Percentiles rank a stretch among this genome's conserved stretches.
Conservation (phyloP, 2,113 vertebrate species). For the Protomyctophum bolini region DNA sequence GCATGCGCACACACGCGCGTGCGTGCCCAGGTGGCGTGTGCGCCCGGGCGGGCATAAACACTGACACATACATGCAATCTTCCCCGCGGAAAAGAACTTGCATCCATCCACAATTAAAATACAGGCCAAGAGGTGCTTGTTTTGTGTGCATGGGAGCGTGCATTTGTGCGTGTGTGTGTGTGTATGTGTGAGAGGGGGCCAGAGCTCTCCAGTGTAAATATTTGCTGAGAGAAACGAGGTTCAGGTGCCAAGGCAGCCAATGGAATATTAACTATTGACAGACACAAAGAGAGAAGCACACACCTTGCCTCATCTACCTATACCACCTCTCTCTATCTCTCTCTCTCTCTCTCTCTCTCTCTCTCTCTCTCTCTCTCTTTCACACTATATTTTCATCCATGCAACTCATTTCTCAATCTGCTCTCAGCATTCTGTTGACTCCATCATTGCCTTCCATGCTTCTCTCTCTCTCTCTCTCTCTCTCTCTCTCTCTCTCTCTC, state of each 20-base stretch:
- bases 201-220: conserved; percentile 66
- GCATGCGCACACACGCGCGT: conserved; percentile 4
- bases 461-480: conserved; percentile 9
- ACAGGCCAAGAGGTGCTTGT: conserved; percentile 21
- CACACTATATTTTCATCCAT: neutral
- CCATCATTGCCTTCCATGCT: conserved; percentile 8
- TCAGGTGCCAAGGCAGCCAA: conserved; percentile 34
- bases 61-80: neutral
- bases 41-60: neutral
- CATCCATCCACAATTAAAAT: conserved; percentile 54
- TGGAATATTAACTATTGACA: conserved; percentile 66
- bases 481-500: conserved; percentile 4
- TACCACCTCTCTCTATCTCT: neutral
- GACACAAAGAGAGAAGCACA: conserved; percentile 42
- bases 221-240: conserved; percentile 66
- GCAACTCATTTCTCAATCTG: no score
- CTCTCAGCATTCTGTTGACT: neutral
- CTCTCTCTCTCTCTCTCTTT: neutral
- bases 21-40: no score
- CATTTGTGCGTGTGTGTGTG: neutral
- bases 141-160: no score
- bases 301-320: conserved; percentile 2
- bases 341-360: neutral
- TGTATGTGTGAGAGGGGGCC: conserved; percentile 14
- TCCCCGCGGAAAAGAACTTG: conserved; percentile 29